Conservation (phyloP, 2,888 invertebrate genomes). For the Oeneis ivallda region DNA sequence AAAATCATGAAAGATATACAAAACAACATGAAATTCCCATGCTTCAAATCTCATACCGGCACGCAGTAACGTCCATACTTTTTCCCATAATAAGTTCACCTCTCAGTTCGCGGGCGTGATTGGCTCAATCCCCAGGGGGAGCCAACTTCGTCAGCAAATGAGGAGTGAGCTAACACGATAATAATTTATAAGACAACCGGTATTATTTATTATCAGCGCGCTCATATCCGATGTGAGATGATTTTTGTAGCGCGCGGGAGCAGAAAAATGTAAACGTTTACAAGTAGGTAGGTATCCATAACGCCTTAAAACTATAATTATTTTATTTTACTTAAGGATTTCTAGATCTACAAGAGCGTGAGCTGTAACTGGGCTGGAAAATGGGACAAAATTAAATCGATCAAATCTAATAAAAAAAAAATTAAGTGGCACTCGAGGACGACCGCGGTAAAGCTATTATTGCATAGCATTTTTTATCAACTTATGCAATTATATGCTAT, state of each 20-base stretch:
- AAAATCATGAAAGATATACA: constrained; percentile 6
- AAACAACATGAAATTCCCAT: constrained; percentile 12
- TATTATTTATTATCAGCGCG: constrained; percentile 73
- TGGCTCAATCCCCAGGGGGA: constrained; percentile 71
- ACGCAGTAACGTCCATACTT: constrained; percentile 43
- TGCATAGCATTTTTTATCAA: too few species aligned
- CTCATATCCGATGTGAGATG: constrained; percentile 50
- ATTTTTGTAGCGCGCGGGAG: constrained; percentile 24
- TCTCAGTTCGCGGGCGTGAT: constrained; percentile 67
- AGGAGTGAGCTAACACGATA: constrained; percentile 77
- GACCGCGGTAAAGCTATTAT: too few species aligned
- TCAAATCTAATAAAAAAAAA: too few species aligned
- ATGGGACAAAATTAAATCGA: too few species aligned
- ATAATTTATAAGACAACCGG: constrained; percentile 77
- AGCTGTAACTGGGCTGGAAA: too few species aligned
- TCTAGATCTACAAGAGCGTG: too few species aligned
- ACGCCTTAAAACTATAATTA: too few species aligned
- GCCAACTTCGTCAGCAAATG: constrained; percentile 81
- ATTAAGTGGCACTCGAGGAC: too few species aligned
- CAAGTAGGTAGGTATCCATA: background rate
- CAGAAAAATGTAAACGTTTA: constrained; percentile 1
- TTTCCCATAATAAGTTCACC: constrained; percentile 76
- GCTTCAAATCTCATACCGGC: constrained; percentile 21
- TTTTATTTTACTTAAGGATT: background rate
- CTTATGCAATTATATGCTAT: too few species aligned